Evolutionary conservation across 2,888 invertebrate species (phyloP), one percentile per base, ranked within the genome.

Genomic region (Tyria jacobaeae): DNA sequence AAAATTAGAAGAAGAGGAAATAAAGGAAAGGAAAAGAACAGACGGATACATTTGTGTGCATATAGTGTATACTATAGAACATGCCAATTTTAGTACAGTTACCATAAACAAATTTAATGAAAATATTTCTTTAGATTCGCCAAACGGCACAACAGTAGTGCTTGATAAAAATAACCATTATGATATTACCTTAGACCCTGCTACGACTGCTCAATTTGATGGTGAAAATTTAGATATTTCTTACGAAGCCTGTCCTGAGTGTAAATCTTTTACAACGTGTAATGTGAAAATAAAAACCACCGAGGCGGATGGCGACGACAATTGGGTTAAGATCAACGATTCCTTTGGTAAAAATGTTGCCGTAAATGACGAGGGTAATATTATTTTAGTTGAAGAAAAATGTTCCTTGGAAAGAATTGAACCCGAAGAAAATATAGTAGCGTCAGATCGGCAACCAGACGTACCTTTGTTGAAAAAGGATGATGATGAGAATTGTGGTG

Each of bases 51-150:
- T 92, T 60, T 89, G 88, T n/a, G 75, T 93, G 12, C 84, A 88
- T 66, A 64, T 89, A 12, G 70, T 83, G 49, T 89, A 83, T 70
- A 86, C 85, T 1, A 82, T 94, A 64, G 95, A 95, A 78, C 94
- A 95, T 84, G 81, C 84, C 39, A 90, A 94, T 82, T 95, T 94
- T 73, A 89, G 94, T n/a, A 91, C 93, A n/a, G 84, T 95, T 21
- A 87, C 85, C 50, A 85, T 94, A 63, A 88, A 94, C 73, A 90
- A 89, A 77, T 76, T 82, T 35, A 84, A 80, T 62, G 83, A 73
- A 10, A 83, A 81, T 56, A 81, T 93, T 64, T 77, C 83, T 7
- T 75, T 92, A 2, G 85, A 87, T 35, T 92, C 92, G 3, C 91
- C 92, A 7, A 91, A 92, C 62, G 79, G 84, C 14, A 85, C 85